phyloP scores from a whole-genome alignment of 92 coral and sea anemone species.

The Hydrozoanthus gracilis region DNA sequence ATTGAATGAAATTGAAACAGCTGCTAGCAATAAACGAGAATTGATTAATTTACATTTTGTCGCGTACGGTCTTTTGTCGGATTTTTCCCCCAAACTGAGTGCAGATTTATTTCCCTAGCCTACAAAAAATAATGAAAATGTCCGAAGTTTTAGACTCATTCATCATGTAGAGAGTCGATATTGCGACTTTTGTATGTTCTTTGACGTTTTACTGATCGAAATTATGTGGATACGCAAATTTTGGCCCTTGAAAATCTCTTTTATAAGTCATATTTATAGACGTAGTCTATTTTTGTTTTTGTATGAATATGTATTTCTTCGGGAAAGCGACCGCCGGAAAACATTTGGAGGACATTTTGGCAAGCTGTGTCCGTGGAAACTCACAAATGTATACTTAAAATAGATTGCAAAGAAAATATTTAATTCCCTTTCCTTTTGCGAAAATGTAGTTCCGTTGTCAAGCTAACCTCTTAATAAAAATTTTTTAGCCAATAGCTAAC shows the following conservation, averaged over 20 bases:
- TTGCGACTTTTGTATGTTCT: too few species aligned
- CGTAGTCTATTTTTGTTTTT: too few species aligned
- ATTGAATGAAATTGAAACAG: background rate
- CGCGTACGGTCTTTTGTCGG: background rate
- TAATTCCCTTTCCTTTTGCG: background rate
- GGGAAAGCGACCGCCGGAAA: background rate
- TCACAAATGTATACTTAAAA: conserved; percentile 2
- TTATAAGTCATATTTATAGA: background rate
- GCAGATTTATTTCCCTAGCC: too few species aligned
- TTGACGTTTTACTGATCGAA: too few species aligned
- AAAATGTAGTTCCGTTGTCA: conserved; percentile 35
- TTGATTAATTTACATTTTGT: too few species aligned
- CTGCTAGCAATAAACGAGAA: background rate
- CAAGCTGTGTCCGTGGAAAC: background rate
- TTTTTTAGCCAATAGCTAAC: conserved; percentile 17
- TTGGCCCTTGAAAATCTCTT: background rate
- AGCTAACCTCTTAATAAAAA: background rate
- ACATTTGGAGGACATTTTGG: background rate
- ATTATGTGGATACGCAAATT: too few species aligned
- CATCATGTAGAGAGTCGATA: too few species aligned
- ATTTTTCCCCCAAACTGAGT: background rate
- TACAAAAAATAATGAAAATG: too few species aligned
- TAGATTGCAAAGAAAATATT: background rate
- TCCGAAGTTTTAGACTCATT: too few species aligned
- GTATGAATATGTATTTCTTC: background rate